These are phyloP conservation scores for Oreotrochilus melanogaster DNA, from an alignment of 2,113 vertebrate species.

Conservation along the genomic window DNA sequence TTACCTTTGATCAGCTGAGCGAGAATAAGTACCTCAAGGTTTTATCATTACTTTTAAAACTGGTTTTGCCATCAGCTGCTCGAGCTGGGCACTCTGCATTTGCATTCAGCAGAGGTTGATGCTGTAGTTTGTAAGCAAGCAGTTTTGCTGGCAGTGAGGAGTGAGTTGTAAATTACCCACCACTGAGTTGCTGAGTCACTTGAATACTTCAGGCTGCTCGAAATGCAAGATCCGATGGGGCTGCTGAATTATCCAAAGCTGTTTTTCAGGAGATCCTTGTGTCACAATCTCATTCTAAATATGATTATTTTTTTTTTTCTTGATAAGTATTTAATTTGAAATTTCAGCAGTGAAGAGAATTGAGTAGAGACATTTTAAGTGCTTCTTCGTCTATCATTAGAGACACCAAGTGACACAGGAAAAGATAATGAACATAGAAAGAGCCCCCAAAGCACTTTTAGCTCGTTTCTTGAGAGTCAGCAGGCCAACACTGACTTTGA, in stretches of 20 bases:
- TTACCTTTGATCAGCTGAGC: background rate
- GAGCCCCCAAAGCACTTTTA: conserved; percentile 76
- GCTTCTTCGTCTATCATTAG: conserved; percentile 67
- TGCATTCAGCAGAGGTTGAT: background rate
- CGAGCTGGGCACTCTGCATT: background rate
- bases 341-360: conserved; percentile 42
- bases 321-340: conserved; percentile 51
- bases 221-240: conserved; percentile 57
- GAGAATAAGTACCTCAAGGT: background rate
- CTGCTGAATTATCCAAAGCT: conserved; percentile 49
- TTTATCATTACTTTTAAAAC: background rate
- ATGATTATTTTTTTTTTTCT: conserved; percentile 57
- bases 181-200: conserved; percentile 61
- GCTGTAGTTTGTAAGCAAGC: background rate
- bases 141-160: background rate
- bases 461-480: conserved; percentile 82
- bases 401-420: conserved; percentile 68
- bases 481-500: conserved; percentile 80
- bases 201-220: conserved; percentile 42
- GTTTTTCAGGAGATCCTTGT: conserved; percentile 36
- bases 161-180: conserved; percentile 62
- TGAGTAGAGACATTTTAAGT: conserved; percentile 73
- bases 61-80: background rate
- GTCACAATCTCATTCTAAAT: conserved; percentile 52
- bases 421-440: conserved; percentile 70